phyloP scores from a whole-genome alignment of 2,113 vertebrate genomes.

The Scatophagus argus region DNA sequence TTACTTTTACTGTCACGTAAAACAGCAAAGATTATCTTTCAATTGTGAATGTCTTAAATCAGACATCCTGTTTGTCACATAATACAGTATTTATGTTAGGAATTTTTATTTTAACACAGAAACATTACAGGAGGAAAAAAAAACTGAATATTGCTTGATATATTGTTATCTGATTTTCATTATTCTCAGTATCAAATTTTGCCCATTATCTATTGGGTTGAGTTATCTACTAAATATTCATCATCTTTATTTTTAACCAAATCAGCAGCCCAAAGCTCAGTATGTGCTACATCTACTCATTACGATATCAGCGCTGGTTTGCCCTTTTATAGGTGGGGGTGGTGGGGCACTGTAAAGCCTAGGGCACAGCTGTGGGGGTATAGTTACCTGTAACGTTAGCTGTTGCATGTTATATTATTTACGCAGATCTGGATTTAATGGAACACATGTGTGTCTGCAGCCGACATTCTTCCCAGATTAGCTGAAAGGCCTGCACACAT shows the following conservation, averaged over 20 bases:
- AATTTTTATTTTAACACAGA: not conserved
- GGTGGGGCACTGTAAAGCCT: conserved; percentile 68
- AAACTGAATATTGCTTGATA: not conserved
- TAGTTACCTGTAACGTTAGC: conserved; percentile 83
- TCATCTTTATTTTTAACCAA: conserved; percentile 26
- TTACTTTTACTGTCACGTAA: not conserved
- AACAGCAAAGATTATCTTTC: not conserved
- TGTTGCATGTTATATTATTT: conserved; percentile 81
- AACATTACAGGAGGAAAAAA: not conserved
- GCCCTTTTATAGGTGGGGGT: conserved; percentile 64
- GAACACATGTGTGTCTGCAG: conserved; percentile 81
- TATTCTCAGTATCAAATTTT: conserved; percentile 6
- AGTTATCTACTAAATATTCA: conserved; percentile 20
- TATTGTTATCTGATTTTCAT: not conserved
- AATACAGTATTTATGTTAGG: not conserved
- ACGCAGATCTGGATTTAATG: conserved; percentile 80
- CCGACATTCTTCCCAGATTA: conserved; percentile 82
- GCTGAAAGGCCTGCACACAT: conserved; percentile 72
- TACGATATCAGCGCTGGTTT: conserved; percentile 53
- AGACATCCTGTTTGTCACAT: not conserved
- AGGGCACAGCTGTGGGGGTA: conserved; percentile 78
- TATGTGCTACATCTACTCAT: conserved; percentile 53
- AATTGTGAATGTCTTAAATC: not conserved
- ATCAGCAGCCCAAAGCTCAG: conserved; percentile 27
- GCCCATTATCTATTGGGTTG: not conserved